Base-by-base conservation (phyloP, 2,888 invertebrate species). In the Aelia acuminata region DNA sequence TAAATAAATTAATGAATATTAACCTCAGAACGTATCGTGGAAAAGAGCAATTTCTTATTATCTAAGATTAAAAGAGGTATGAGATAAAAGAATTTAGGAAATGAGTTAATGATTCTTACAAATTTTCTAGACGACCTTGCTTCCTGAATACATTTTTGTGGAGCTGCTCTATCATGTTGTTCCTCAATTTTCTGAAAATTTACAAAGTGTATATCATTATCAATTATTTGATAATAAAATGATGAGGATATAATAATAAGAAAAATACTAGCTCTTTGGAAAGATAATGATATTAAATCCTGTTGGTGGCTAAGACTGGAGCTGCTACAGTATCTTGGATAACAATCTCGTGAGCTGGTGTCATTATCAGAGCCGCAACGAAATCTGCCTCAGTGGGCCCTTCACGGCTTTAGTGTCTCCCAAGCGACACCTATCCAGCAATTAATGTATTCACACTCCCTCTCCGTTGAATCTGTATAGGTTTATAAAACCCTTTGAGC, bases 81-180 rank as follows among this genome's bases (percentile, higher is more conserved):
- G n/a, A n/a, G n/a, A n/a, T n/a, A n/a, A n/a, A n/a, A n/a, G n/a
- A n/a, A n/a, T n/a, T n/a, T n/a, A n/a, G n/a, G n/a, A n/a, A n/a
- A n/a, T n/a, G n/a, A n/a, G n/a, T n/a, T n/a, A n/a, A n/a, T 43
- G 43, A 70, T 88, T 90, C 92, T 91, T 91, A 92, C 85, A 96
- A 93, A 87, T 95, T 95, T 91, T 94, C 94, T 53, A 96, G 92
- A 91, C 94, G 95, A 90, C 93, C 93, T 50, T 95, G 92, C 80
- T 93, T 92, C 80, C 93, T 92, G 89, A 95, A 94, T n/a, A 94
- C 92, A 90, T 94, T 93, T 70, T 93, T 92, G 87, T 94, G 93
- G 80, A 96, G 92, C 91, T 94, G 94, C 92, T 95, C 94, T 88
- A 96, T 91, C 90, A 94, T 93, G 92, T 96, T 96, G 91, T 94